These are phyloP conservation scores for Pelecanus crispus DNA, from an alignment of 2,113 vertebrate species.

Conservation along the genomic window DNA sequence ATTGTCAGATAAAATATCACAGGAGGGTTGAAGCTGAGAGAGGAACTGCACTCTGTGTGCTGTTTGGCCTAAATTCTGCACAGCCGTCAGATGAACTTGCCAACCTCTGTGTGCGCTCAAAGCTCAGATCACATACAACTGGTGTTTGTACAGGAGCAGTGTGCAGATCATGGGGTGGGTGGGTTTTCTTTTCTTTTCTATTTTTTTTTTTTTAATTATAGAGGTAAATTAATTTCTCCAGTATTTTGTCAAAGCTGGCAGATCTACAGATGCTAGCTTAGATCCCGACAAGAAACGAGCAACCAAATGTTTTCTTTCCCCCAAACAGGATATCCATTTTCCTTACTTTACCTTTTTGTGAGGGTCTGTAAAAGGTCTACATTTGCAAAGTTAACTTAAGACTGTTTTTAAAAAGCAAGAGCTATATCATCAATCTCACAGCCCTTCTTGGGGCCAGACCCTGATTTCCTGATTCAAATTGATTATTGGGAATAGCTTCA, in stretches of 20 bases:
- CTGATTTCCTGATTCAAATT: background rate
- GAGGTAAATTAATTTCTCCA: background rate
- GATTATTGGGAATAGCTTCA: background rate
- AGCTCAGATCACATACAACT: rapidly evolving
- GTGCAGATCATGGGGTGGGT: rapidly evolving
- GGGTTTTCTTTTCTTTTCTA: background rate
- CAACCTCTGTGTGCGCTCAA: background rate
- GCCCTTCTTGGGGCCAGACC: background rate
- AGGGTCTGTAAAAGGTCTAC: background rate
- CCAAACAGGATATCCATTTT: background rate
- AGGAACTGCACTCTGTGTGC: background rate
- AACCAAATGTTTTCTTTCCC: background rate
- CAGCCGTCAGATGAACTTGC: background rate
- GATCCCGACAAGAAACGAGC: background rate
- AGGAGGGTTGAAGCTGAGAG: background rate
- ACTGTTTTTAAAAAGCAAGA: background rate
- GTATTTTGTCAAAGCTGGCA: background rate
- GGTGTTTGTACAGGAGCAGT: background rate
- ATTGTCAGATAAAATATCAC: background rate
- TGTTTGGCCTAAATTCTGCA: background rate
- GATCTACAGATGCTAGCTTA: background rate
- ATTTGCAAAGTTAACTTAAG: background rate
- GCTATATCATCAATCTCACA: background rate
- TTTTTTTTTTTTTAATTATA: background rate
- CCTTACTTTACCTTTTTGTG: background rate